Evolutionary conservation across 1,140 invertebrate genomes (phyloP), one percentile per base, ranked within the genome.

Genomic region (Caenorhabditis tropicalis): DNA sequence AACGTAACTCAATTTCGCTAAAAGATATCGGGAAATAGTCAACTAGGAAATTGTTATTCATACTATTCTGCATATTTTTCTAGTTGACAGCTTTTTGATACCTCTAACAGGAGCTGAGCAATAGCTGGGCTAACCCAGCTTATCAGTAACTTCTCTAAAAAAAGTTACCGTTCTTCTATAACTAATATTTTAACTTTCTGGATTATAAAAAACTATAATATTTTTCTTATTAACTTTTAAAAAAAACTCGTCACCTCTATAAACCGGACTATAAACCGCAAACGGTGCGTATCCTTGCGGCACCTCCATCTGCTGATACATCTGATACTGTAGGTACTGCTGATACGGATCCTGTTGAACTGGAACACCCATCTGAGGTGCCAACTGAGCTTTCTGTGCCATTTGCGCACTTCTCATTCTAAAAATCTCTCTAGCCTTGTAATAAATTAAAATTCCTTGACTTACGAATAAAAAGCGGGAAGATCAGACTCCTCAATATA

Each of bases 401-500:
- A 74, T 74, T 74, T 74, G 65, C 1, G 65, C 65, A n/a, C 65
- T 74, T 43, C 65, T 39, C 65, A 74, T 74, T 65, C 58, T 65
- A 27, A 36, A 36, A 36, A 65, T 1, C 1, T 36, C 15, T 1
- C 6, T 51, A 43, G 12, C 39, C 39, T 43, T 43, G 12, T 43
- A 43, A 43, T 43, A 6, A 5, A 6, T 12, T 43, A 43, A 43
- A 43, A 43, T 43, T 43, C 49, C 24, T 15, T 33, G 6, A 46
- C 65, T 74, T 24, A 74, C 65, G 65, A 74, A 74, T 74, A 74
- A n/a, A 74, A 74, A 1, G 65, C 65, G 33, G 65, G 65, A 4
- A 74, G 24, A 24, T 74, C 65, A 0, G 65, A 12, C n/a, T 74
- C 65, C 33, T 74, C 65, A 24, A 74, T 74, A 24, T 24, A 74